Base-by-base conservation (phyloP, 2,888 invertebrate genomes). In the Nephrotoma appendiculata region DNA sequence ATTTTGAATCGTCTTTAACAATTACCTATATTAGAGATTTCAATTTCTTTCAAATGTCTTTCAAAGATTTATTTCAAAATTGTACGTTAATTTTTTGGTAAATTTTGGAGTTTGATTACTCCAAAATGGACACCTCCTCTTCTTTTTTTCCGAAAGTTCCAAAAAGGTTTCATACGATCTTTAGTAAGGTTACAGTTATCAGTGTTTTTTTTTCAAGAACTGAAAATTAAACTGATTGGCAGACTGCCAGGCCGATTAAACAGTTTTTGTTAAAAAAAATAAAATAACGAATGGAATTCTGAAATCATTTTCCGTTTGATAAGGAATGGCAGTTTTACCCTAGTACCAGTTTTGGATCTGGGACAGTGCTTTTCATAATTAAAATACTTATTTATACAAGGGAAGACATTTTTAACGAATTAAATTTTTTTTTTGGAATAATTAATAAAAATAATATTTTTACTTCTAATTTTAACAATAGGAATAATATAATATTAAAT, bases 391-490 rank as follows among this genome's bases (percentile, higher is more conserved):
- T 71, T 31, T 71, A 71, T 71, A 71, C 5, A 5, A 31, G 71
- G 71, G 31, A 11, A 9, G 31, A 31, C 2, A 31, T 31, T 71
- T 31, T 71, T 9, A 71, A 71, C 5, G 52, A 57, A 15, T 15
- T 57, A 31, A 31, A 2, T 3, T 57, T 15, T 57, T 15, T 15
- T 57, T 57, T 15, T 57, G 15, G 52, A 57, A 15, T 57, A 57
- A 57, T 57, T 57, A 57, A 57, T 15, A 57, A 57, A 31, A 57
- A 57, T 57, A 86, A 87, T 48, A 85, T 85, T 52, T 86, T 87
- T 87, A 86, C 87, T 86, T 85, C 85, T 87, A 86, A 41, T 86
- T 86, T 71, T 87, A 86, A 86, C 19, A 71, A 71, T 71, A 71
- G 71, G 71, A 71, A 57, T 31, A 31, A 31, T 57, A 57, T 57